Conservation (phyloP, 2,888 invertebrate species). For the Papilio elwesi region DNA sequence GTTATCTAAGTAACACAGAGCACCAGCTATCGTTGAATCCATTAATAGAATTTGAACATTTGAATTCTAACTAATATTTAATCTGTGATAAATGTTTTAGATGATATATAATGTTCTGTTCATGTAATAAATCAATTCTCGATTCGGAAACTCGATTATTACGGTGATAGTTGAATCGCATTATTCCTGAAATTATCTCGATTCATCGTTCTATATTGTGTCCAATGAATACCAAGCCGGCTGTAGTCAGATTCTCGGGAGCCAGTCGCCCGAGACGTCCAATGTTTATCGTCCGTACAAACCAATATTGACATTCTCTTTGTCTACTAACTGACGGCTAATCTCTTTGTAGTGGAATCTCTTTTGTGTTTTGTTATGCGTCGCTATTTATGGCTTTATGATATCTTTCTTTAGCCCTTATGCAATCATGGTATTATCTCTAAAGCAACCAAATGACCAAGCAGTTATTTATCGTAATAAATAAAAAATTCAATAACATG, state of each 20-base stretch:
- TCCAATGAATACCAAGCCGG: conserved; percentile 52
- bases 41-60: conserved; percentile 17
- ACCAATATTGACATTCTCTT: conserved; percentile 80
- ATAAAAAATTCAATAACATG: neutral
- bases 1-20: neutral
- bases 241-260: conserved; percentile 67
- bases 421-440: conserved; percentile 20
- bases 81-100: conserved; percentile 11
- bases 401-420: conserved; percentile 42
- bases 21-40: conserved; percentile 1
- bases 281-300: conserved; percentile 72
- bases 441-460: conserved; percentile 9
- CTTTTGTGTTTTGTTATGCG: conserved; percentile 62
- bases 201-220: conserved; percentile 55
- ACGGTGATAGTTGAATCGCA: conserved; percentile 46
- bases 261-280: conserved; percentile 60
- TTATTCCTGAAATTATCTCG: conserved; percentile 68
- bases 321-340: conserved; percentile 74
- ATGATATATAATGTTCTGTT: neutral
- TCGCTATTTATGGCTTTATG: conserved; percentile 51
- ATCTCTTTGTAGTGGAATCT: conserved; percentile 71
- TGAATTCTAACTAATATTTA: conserved; percentile 15
- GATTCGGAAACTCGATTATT: conserved; percentile 20
- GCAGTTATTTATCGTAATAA: neutral
- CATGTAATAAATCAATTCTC: conserved; percentile 9